Evolutionary conservation across 2,113 vertebrate species (phyloP), one percentile per base, ranked within the genome.

Genomic region (Nothocercus julius): DNA sequence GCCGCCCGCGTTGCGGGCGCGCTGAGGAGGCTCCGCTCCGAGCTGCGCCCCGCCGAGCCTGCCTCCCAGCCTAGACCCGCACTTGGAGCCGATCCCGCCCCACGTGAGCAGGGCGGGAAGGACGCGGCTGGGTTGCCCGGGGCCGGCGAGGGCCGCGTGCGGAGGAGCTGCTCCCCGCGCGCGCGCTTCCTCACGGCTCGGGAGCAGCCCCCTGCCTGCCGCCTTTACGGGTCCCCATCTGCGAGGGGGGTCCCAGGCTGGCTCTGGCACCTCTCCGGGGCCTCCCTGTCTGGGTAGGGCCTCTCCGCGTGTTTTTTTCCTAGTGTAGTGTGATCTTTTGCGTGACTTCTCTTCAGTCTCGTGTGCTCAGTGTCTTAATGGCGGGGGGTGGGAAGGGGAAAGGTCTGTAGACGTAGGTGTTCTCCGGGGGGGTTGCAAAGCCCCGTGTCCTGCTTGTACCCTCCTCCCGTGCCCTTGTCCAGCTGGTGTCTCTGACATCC

Each of bases 341-440:
- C 62, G 77, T 95, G 62, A 89, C 82, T 95, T 91, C 88, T 85
- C 56, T 87, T 92, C 70, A 30, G 91, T 95, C 90, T 92, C 77
- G 62, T 93, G 92, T 94, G 95, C 51, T 97, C 3, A 3, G 25
- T 90, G 91, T 96, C 73, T 73, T 82, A 7, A 44, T 76, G 7
- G 45, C 21, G 49, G 73, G 32, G 86, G 88, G 53, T 22, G 78
- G 90, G 83, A 63, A 51, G 22, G 93, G 89, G 32, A 83, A 75
- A 95, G 24, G 30, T 92, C 72, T 70, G 28, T 95, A 97, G 95
- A 44, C 87, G 81, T 97, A 94, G 82, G 32, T 62, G 4, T 89
- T 89, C 75, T 96, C 95, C 80, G 70, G 75, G 83, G 69, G 64
- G 72, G 81, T 91, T 51, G 76, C 13, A 10, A 49, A 85, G 76